Conservation (phyloP, 2,113 vertebrate species). For the Argyrosomus japonicus region DNA sequence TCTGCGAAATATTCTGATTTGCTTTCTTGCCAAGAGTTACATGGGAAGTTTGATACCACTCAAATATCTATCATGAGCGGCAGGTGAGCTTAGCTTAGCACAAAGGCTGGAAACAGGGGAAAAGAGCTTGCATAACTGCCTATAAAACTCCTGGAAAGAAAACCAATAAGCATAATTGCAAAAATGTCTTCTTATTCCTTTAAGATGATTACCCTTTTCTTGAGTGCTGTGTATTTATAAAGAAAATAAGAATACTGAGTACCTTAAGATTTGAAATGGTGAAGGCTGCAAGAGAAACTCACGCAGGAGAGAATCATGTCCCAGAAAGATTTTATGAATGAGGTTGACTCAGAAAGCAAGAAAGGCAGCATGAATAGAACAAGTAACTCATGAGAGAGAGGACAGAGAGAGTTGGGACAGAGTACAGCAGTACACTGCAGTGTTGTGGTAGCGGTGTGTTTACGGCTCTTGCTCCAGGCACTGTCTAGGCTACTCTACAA, state of each 20-base stretch:
- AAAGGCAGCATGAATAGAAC: background rate
- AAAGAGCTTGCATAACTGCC: background rate
- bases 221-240: background rate
- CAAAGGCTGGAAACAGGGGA: background rate
- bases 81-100: background rate
- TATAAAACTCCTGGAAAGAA: background rate
- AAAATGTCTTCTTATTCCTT: background rate
- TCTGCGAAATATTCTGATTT: background rate
- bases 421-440: constrained; percentile 31
- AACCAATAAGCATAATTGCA: background rate
- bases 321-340: constrained; percentile 42
- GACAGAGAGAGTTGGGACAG: constrained; percentile 1
- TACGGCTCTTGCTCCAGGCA: constrained; percentile 63
- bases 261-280: background rate
- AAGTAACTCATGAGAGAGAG: background rate
- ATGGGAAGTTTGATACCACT: background rate
- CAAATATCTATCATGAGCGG: background rate
- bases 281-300: background rate
- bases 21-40: background rate
- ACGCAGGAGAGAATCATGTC: background rate
- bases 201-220: background rate
- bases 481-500: constrained; percentile 66
- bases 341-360: background rate
- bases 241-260: background rate
- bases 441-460: constrained; percentile 60